Evolutionary conservation across 2,113 vertebrate genomes (phyloP).

Genomic region (Diadophis punctatus): DNA sequence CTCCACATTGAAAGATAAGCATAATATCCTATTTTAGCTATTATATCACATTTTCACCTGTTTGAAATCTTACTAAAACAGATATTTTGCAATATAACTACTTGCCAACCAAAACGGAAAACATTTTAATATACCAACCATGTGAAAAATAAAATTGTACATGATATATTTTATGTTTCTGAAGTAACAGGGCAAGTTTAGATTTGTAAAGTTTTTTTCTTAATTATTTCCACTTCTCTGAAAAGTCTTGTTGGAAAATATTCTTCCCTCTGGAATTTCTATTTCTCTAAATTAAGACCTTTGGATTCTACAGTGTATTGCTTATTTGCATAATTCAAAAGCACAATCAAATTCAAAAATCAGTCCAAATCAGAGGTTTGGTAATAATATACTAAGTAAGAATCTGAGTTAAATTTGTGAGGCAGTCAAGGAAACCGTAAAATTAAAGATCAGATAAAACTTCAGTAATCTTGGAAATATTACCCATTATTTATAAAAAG

Average conservation of each 20-base stretch:
- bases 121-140: not conserved
- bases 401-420: not conserved
- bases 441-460: not conserved
- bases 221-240: not conserved
- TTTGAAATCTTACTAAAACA: not conserved
- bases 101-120: not conserved
- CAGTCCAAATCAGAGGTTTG: not conserved
- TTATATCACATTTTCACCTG: not conserved
- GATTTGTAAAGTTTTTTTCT: not conserved
- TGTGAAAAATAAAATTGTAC: not conserved
- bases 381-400: not conserved
- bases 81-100: not conserved
- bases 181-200: not conserved
- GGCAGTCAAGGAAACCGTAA: not conserved
- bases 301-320: not conserved
- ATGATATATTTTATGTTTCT: not conserved
- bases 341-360: not conserved
- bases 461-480: not conserved
- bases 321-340: not conserved
- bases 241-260: not conserved
- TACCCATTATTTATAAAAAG: not conserved
- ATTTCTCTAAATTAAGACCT: not conserved
- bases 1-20: not conserved
- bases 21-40: not conserved
- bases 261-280: not conserved